Evolutionary conservation across 37 sponge, comb jelly and placozoan genomes (phyloP).

Genomic region (Ianthella basta): DNA sequence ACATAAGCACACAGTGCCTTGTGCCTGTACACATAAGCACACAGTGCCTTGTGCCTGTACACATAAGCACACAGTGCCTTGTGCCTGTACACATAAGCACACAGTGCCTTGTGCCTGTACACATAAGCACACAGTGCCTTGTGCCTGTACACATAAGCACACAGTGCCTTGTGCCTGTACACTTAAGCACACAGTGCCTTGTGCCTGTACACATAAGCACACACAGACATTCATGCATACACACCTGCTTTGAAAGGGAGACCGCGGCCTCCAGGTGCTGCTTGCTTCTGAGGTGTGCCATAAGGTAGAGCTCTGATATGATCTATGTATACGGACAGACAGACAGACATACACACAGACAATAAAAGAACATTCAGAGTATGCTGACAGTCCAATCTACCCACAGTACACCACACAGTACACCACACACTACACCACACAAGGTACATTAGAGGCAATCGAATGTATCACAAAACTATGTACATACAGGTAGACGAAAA

Average conservation of each 20-base stretch:
- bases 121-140: background rate
- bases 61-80: background rate
- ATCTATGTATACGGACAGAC: constrained; percentile 38
- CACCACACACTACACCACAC: too few species aligned
- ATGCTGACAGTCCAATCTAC: background rate
- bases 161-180: background rate
- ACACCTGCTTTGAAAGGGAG: constrained; percentile 43
- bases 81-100: background rate
- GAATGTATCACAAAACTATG: too few species aligned
- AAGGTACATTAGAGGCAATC: too few species aligned
- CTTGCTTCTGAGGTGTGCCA: constrained; percentile 73
- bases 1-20: background rate
- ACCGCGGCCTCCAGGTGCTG: constrained; percentile 68
- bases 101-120: too few species aligned
- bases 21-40: background rate
- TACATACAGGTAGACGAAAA: too few species aligned
- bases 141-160: background rate
- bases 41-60: background rate
- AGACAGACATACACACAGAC: constrained; percentile 16
- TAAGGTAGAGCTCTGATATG: constrained; percentile 77
- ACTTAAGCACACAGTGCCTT: background rate
- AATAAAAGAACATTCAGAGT: background rate
- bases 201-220: background rate
- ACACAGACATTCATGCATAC: background rate
- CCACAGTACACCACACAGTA: background rate